Percentiles rank a stretch among this genome's conserved stretches.
Evolutionary conservation across 2,113 vertebrate genomes (phyloP).

Genomic region (Turdus rufiventris): DNA sequence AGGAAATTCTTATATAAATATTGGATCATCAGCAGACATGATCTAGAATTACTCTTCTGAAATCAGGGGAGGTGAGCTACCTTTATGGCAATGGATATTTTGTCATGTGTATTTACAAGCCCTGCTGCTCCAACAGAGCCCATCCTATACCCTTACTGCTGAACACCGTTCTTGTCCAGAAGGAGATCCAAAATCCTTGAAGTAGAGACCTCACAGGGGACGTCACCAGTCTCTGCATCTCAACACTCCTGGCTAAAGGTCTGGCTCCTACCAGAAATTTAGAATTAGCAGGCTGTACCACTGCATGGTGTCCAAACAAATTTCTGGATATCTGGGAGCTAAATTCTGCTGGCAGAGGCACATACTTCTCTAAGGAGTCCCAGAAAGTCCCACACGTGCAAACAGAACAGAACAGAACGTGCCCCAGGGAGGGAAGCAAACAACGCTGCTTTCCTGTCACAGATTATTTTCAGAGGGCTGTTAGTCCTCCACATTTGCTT

Average conservation of each 20-base stretch:
- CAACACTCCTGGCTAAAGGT: not conserved
- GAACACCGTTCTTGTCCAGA: not conserved
- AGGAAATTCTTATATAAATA: not conserved
- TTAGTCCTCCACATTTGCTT: not conserved
- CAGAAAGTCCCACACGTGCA: accelerated
- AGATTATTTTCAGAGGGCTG: not conserved
- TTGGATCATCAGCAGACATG: not conserved
- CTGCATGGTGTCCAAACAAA: not conserved
- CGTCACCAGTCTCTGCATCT: not conserved
- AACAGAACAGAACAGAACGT: not conserved
- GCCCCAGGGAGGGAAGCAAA: not conserved
- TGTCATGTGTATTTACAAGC: not conserved
- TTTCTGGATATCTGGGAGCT: not conserved
- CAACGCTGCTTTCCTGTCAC: not conserved
- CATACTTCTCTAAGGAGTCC: not conserved
- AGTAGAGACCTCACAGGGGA: not conserved
- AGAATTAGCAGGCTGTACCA: not conserved
- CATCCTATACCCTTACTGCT: accelerated
- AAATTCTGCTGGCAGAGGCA: not conserved
- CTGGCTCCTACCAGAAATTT: not conserved
- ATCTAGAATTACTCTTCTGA: not conserved
- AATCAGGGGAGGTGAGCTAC: not conserved
- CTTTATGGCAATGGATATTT: not conserved
- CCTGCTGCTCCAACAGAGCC: not conserved
- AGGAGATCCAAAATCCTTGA: not conserved